Evolutionary conservation across 2,113 vertebrate species (phyloP).

Genomic region (Tamias sibiricus): DNA sequence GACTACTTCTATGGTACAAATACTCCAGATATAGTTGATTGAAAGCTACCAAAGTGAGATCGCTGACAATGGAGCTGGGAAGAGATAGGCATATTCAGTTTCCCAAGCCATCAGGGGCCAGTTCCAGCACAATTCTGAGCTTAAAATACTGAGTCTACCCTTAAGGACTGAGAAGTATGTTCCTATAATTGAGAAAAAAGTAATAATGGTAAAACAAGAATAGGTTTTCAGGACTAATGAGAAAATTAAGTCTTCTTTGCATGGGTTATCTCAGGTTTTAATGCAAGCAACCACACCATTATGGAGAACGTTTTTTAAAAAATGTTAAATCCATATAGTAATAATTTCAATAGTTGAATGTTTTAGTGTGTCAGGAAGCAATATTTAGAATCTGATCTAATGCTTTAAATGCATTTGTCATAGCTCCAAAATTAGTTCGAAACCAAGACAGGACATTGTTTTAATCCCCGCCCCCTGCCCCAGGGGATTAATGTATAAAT

Average conservation of each 20-base stretch:
- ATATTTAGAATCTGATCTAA: conserved; percentile 56
- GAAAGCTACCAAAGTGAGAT: background rate
- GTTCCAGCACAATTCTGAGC: background rate
- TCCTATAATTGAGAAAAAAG: background rate
- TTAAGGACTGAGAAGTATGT: background rate
- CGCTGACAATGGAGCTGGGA: background rate
- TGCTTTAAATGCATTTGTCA: conserved; percentile 11
- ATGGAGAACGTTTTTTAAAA: background rate
- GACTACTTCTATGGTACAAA: background rate
- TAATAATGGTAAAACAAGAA: background rate
- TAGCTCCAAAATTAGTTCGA: background rate
- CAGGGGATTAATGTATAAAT: background rate
- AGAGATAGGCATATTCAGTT: background rate
- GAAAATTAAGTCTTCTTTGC: background rate
- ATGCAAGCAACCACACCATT: background rate
- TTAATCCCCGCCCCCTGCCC: background rate
- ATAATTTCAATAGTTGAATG: conserved; percentile 19
- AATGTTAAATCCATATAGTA: background rate
- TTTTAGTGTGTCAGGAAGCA: background rate
- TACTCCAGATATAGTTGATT: background rate
- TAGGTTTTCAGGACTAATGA: background rate
- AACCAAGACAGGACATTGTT: background rate
- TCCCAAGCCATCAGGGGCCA: background rate
- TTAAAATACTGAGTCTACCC: background rate
- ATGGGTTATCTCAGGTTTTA: background rate